Percentiles rank a stretch among this genome's conserved stretches.
Conservation (phyloP, 2,888 invertebrate species). For the Tridacna gigas region DNA sequence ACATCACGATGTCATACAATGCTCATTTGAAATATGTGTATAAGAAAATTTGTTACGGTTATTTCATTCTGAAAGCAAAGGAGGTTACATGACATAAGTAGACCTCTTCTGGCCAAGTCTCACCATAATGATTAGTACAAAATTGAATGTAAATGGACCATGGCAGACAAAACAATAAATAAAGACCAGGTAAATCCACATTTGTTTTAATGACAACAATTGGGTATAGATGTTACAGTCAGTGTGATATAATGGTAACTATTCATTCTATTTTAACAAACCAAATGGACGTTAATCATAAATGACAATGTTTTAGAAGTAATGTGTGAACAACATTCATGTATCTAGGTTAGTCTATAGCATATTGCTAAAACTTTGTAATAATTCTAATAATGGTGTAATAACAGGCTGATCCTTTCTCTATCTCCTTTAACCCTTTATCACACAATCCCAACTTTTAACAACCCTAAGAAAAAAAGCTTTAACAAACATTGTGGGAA, state of each 20-base stretch:
- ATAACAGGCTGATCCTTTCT: background rate
- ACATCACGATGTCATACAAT: too few species aligned
- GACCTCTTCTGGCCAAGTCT: too few species aligned
- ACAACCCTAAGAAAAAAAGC: too few species aligned
- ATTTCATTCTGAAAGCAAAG: too few species aligned
- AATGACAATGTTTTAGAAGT: background rate
- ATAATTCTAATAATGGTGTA: background rate
- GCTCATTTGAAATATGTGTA: too few species aligned
- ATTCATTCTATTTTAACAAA: conserved; percentile 5
- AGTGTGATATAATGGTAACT: background rate
- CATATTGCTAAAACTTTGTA: background rate
- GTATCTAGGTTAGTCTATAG: background rate
- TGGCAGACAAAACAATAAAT: background rate
- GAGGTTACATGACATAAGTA: too few species aligned
- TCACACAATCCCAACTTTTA: too few species aligned
- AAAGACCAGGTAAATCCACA: background rate
- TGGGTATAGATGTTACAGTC: conserved; percentile 24
- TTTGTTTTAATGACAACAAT: conserved; percentile 31
- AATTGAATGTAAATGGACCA: too few species aligned
- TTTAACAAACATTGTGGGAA: background rate
- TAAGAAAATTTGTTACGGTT: too few species aligned
- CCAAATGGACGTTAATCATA: conserved; percentile 11
- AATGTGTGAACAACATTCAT: background rate
- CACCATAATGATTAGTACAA: too few species aligned
- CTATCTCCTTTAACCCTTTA: background rate